Evolutionary conservation across 2,113 vertebrate species (phyloP), one percentile per base, ranked within the genome.

Genomic region (Chlamydotis undulata): DNA sequence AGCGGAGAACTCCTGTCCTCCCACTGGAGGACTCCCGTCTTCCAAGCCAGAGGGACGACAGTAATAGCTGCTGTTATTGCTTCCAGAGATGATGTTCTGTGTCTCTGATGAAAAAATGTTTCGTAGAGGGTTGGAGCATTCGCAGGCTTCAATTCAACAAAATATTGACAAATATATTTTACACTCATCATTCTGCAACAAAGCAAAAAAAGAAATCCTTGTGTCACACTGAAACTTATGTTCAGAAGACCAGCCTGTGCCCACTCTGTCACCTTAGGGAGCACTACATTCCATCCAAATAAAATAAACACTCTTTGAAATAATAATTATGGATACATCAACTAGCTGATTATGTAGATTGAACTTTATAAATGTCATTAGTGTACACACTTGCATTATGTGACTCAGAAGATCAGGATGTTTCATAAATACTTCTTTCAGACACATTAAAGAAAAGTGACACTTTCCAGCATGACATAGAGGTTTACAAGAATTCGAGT

Each of bases 111-210:
- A 82, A 93, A 85, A 94, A 90, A 67, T 22, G 8, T 56, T 95
- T 75, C 49, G 24, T 75, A 78, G 49, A 47, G 39, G 23, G 64
- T 88, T 63, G 68, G 47, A 94, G 60, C 55, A 23, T 77, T 92
- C 47, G 93, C 37, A 90, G 63, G n/a, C 83, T 86, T 83, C 71
- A 78, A 5, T 68, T 91, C 80, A 92, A 39, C 4, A 74, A 86
- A 93, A 83, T 92, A 89, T 67, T 83, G 75, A 93, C 63, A 90
- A 80, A 83, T 88, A 35, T 47, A 67, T 78, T 94, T 87, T 39
- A 78, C 83, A 29, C 31, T 88, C 37, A 35, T 88, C 21, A 67
- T 74, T 83, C n/a, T 77, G 75, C 59, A 86, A 16, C 31, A 77
- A 67, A 93, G 52, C 31, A 52, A 24, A 52, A 24, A 33, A 41